Evolutionary conservation across 2,888 invertebrate species (phyloP), one percentile per base, ranked within the genome.

Genomic region (Pheosia tremula): DNA sequence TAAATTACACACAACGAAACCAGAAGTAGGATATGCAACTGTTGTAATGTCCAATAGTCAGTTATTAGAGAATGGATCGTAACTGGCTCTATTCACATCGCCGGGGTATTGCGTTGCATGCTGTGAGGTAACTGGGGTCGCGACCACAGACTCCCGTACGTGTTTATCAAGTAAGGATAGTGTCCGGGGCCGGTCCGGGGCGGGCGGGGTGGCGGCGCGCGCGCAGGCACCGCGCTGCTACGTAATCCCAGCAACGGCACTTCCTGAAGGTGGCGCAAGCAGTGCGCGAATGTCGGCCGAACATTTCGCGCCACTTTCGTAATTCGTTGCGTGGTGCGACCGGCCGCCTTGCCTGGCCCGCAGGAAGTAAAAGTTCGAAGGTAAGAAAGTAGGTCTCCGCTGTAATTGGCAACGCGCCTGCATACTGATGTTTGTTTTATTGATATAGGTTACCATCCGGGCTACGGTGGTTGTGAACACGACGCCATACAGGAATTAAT

Each of bases 361-460:
- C 91, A 93, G 93, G 93, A 93, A 93, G 93, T 93, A 93, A 93
- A 93, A 93, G 93, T 93, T 93, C 93, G 92, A 92, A 93, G 93
- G 91, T 93, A 93, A 91, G 93, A 93, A 93, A 93, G 93, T 93
- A 91, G 93, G 93, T 93, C 93, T 91, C 90, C 85, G 77, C 87
- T 91, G 90, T 90, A 92, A 91, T 92, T 92, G 92, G 92, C 91
- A 90, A 85, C 86, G 83, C 81, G 91, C 90, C 90, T 92, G 92
- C 91, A 91, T 93, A 89, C 88, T 91, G 89, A 92, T 92, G 89
- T 78, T 83, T 82, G 82, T 81, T 81, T 82, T 82, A 73, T 78
- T 78, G 79, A 88, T 88, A 89, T 89, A 88, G 89, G 87, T 85
- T 87, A 80, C 77, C 78, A 67, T 64, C 65, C 66, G 67, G 78